Conservation (phyloP, 1,140 invertebrate genomes). For the Diorhabda sublineata region DNA sequence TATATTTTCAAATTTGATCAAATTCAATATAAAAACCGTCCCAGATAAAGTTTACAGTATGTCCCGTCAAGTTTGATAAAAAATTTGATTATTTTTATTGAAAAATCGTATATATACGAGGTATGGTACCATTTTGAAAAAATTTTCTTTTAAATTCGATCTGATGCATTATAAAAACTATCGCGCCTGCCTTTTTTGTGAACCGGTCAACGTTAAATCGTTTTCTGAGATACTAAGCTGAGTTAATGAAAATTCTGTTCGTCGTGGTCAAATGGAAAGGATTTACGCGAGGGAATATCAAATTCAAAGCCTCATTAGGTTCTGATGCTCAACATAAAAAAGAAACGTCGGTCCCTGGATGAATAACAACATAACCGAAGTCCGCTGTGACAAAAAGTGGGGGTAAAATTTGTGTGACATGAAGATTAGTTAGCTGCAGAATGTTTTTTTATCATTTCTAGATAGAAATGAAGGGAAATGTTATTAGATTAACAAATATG, state of each 20-base stretch:
- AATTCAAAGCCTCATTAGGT: constrained; percentile 30
- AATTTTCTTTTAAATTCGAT: too few species aligned
- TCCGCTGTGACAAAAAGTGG: background rate
- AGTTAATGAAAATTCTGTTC: constrained; percentile 28
- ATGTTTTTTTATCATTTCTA: background rate
- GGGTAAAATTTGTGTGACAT: too few species aligned
- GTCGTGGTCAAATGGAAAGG: constrained; percentile 12
- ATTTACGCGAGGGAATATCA: constrained; percentile 25
- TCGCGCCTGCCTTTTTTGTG: constrained; percentile 7
- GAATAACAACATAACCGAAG: background rate
- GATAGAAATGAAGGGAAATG: too few species aligned
- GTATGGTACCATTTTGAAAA: too few species aligned
- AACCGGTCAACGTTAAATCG: constrained; percentile 5
- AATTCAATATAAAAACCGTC: too few species aligned
- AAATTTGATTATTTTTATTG: too few species aligned
- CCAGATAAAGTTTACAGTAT: too few species aligned
- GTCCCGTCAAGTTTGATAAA: too few species aligned
- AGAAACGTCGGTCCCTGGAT: constrained; percentile 12
- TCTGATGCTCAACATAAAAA: constrained; percentile 24
- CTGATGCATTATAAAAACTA: background rate
- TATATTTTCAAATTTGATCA: too few species aligned
- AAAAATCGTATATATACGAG: too few species aligned
- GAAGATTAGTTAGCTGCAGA: background rate
- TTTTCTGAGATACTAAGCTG: constrained; percentile 10
- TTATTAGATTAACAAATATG: too few species aligned